A percentile compares a stretch with the other conserved stretches of the same genome.
Evolutionary conservation across 1,140 invertebrate species (phyloP).

Genomic region (Neodiprion virginianus): DNA sequence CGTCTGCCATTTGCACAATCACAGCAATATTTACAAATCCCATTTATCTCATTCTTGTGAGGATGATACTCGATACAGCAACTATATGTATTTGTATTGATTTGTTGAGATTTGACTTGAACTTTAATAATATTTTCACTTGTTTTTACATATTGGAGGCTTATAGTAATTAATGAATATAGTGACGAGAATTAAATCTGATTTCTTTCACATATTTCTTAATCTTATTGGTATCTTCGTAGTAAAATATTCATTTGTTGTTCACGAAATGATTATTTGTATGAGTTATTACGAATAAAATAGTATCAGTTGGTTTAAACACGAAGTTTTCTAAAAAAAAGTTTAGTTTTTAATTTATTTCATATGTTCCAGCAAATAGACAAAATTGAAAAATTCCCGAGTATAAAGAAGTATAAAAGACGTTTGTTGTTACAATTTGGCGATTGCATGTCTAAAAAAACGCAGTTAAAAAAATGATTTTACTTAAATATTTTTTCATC

Average conservation of each 20-base stretch:
- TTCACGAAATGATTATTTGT: neutral
- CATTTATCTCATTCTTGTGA: constrained; percentile 21
- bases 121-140: constrained; percentile 24
- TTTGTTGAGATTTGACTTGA: constrained; percentile 30
- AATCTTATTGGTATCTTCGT: neutral
- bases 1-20: constrained; percentile 29
- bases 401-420: neutral
- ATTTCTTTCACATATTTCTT: neutral
- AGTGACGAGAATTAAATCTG: constrained; percentile 28
- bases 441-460: neutral
- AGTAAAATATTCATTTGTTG: neutral
- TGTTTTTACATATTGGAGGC: constrained; percentile 21
- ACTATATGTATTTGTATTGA: constrained; percentile 27
- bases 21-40: constrained; percentile 29
- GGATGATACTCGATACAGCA: constrained; percentile 34
- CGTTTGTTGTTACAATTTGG: neutral
- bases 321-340: neutral
- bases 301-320: neutral
- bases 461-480: neutral
- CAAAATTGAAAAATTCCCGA: no score
- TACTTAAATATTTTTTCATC: neutral
- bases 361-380: no score
- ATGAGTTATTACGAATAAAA: neutral
- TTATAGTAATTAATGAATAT: constrained; percentile 29
- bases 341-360: no score